Conservation (phyloP, 64 coral and sea anemone species). For the Catalaphyllia jardinei region DNA sequence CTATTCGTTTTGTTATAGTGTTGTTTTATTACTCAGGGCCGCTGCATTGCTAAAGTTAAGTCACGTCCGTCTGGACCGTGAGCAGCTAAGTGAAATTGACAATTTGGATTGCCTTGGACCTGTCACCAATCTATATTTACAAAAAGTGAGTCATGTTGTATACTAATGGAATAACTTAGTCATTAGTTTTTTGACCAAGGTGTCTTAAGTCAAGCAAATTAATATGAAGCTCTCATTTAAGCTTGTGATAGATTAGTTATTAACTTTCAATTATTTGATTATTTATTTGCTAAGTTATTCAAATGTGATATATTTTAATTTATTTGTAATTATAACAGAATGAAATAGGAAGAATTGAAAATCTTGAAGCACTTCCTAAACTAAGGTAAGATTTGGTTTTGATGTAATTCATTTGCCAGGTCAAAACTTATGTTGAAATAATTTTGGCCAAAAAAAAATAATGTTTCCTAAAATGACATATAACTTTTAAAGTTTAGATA, state of each 20-base stretch:
- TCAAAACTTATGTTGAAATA: not conserved
- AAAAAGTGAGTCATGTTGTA: slow-evolving; percentile 34
- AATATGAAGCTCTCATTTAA: no score
- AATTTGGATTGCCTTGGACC: slow-evolving; percentile 92
- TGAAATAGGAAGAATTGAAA: slow-evolving; percentile 80
- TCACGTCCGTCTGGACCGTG: slow-evolving; percentile 86
- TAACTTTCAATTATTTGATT: no score
- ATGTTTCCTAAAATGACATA: no score
- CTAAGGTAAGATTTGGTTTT: slow-evolving; percentile 60
- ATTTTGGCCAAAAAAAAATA: no score
- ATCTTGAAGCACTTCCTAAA: slow-evolving; percentile 71
- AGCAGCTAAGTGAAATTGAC: slow-evolving; percentile 73
- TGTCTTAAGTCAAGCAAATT: no score
- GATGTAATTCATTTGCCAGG: not conserved
- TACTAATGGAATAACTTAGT: no score
- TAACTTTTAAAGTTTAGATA: no score
- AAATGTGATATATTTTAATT: not conserved
- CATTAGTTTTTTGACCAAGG: no score
- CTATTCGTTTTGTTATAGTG: not conserved
- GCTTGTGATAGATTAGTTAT: no score
- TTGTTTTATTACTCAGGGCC: slow-evolving; percentile 40
- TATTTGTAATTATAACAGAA: slow-evolving; percentile 42
- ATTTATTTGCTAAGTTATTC: not conserved
- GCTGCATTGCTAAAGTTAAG: slow-evolving; percentile 59
- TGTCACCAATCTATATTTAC: slow-evolving; percentile 66